Conservation (phyloP, 2,888 invertebrate genomes). For the Pandemis heparana region DNA sequence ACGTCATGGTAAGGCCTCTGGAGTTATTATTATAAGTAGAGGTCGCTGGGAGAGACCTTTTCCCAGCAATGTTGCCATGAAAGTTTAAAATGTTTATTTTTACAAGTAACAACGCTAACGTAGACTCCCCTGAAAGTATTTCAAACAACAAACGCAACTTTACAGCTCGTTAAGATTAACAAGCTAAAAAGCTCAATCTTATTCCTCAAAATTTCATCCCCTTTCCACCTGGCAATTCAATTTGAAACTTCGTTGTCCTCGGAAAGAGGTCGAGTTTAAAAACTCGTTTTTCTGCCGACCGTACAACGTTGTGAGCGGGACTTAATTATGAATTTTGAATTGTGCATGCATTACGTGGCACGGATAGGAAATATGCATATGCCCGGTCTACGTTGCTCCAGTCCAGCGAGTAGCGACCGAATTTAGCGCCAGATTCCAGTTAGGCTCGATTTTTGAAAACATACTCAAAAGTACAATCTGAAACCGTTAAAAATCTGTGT, state of each 20-base stretch:
- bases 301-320: slow-evolving; percentile 2
- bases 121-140: neutral
- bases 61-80: too few relatives aligned
- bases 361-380: neutral
- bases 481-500: too few relatives aligned
- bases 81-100: too few relatives aligned
- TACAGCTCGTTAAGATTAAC: neutral
- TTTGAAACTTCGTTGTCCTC: slow-evolving; percentile 9
- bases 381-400: too few relatives aligned
- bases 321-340: slow-evolving; percentile 23
- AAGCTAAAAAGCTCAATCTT: slow-evolving; percentile 13
- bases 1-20: too few relatives aligned
- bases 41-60: too few relatives aligned
- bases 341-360: neutral
- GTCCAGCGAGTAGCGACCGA: too few relatives aligned
- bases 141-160: slow-evolving; percentile 4
- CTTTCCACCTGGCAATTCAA: neutral
- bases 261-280: neutral
- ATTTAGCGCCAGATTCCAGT: too few relatives aligned
- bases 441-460: too few relatives aligned
- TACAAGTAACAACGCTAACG: too few relatives aligned
- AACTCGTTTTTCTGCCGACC: slow-evolving; percentile 11
- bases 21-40: too few relatives aligned
- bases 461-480: too few relatives aligned
- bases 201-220: slow-evolving; percentile 17